Conservation (phyloP, 2,113 vertebrate genomes). For the Butorides virescens region DNA sequence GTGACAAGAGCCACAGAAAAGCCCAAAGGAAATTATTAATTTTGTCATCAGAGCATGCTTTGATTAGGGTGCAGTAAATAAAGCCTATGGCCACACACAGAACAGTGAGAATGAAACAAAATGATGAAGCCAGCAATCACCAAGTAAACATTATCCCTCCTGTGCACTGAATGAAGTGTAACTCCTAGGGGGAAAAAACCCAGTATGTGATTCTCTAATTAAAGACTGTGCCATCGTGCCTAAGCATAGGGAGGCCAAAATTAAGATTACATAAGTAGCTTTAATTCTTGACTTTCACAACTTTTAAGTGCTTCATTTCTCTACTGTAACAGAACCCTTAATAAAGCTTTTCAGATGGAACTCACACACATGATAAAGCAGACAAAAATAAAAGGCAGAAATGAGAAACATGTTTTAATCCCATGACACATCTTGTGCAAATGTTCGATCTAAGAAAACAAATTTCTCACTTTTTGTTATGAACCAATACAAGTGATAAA, state of each 20-base stretch:
- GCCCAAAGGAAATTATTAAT: neutral
- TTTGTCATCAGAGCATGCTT: neutral
- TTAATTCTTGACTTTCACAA: neutral
- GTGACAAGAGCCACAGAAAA: neutral
- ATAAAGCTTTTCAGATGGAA: neutral
- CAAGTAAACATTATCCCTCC: neutral
- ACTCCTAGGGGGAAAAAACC: neutral
- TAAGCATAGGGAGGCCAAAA: neutral
- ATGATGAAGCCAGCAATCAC: neutral
- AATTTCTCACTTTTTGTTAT: neutral
- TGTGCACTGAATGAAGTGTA: neutral
- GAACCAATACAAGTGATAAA: neutral
- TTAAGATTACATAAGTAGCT: neutral
- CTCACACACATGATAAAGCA: neutral
- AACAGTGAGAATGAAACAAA: neutral
- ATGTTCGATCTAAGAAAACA: neutral
- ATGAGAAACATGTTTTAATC: neutral
- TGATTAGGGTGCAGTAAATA: constrained; percentile 19
- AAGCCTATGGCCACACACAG: neutral
- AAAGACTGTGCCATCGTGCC: neutral
- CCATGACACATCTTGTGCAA: neutral
- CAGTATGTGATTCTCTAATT: neutral
- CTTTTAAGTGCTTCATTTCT: neutral
- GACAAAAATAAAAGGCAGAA: constrained; percentile 48
- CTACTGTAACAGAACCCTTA: neutral